Evolutionary conservation across 1,140 invertebrate species (phyloP), one percentile per base, ranked within the genome.

Genomic region (Acromyrmex charruanus): DNA sequence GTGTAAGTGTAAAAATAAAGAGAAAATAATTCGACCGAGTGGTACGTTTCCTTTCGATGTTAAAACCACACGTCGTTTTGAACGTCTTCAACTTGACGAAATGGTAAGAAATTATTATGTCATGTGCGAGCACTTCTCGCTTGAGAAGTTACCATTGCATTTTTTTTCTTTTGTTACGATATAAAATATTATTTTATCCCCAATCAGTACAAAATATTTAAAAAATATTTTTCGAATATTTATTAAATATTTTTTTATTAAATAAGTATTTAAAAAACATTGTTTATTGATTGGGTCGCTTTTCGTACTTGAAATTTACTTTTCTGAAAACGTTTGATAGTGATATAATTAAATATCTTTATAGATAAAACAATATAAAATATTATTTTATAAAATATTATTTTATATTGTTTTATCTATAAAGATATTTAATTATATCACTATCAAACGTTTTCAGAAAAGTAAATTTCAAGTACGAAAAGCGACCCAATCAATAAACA

Each of bases 61-160:
- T 74, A 61, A 74, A 35, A 51, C 21, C 12, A 51, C 55, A n/a
- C 7, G 2, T 81, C 18, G 21, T 6, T 31, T 58, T 59, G 21
- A 82, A 59, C 18, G 2, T 49, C 3, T 1, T 59, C 53, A 35
- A 75, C 4, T 35, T 28, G 7, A 35, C 18, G 9, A 74, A 75
- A 84, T 84, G 80, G 80, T 84, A 84, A 84, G 80, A 84, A 21
- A 80, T 35, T 21, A 6, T 58, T 63, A 31, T n/a, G n/a, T 72
- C 31, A n/a, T 28, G 16, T 14, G 21, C 10, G 10, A 3, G 12
- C 6, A 21, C 21, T 35, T 68, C 3, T 39, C 4, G 2, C 12
- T 21, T 25, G 2, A 14, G 10, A 68, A 35, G 7, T 18, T n/a
- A 12, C n/a, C 16, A 0, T 14, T 7, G 3, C 18, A 61, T 65